Evolutionary conservation across 2,888 invertebrate genomes (phyloP).

Genomic region (Galerucella nymphaeae): DNA sequence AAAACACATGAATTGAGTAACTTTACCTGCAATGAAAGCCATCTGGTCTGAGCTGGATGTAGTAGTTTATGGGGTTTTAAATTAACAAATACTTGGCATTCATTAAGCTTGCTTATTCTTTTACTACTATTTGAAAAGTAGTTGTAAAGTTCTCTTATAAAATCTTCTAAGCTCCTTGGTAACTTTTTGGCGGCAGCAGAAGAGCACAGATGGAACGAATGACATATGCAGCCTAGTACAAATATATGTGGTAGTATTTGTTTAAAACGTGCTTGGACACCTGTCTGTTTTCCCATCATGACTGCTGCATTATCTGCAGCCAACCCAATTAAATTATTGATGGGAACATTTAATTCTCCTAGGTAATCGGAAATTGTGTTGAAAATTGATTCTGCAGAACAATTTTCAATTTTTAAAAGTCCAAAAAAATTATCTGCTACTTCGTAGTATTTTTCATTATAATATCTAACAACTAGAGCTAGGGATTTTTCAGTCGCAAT

Average conservation of each 20-base stretch:
- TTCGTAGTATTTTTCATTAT: slow-evolving; percentile 23
- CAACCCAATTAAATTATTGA: slow-evolving; percentile 31
- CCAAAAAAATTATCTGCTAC: slow-evolving; percentile 30
- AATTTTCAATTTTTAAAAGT: slow-evolving; percentile 13
- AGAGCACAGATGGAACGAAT: slow-evolving; percentile 33
- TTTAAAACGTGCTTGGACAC: slow-evolving; percentile 31
- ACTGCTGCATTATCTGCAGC: slow-evolving; percentile 36
- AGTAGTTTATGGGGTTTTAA: slow-evolving; percentile 35
- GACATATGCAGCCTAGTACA: slow-evolving; percentile 34
- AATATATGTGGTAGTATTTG: slow-evolving; percentile 29
- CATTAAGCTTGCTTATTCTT: slow-evolving; percentile 17
- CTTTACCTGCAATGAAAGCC: slow-evolving; percentile 29
- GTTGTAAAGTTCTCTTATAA: slow-evolving; percentile 29
- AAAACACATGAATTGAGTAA: slow-evolving; percentile 10
- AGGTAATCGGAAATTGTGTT: slow-evolving; percentile 10
- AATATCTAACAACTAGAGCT: slow-evolving; percentile 34
- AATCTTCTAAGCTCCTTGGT: slow-evolving; percentile 35
- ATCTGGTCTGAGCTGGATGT: slow-evolving; percentile 32
- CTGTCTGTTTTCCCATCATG: slow-evolving; percentile 25
- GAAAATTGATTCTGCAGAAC: slow-evolving; percentile 20
- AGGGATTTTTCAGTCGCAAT: slow-evolving; percentile 26
- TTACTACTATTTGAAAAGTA: slow-evolving; percentile 35
- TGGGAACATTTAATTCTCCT: slow-evolving; percentile 2
- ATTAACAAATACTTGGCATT: slow-evolving; percentile 31
- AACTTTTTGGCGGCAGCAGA: slow-evolving; percentile 33